A percentile compares a stretch with the other conserved stretches of the same genome.
Evolutionary conservation across 2,113 vertebrate species (phyloP).

Genomic region (Cinclus cinclus): DNA sequence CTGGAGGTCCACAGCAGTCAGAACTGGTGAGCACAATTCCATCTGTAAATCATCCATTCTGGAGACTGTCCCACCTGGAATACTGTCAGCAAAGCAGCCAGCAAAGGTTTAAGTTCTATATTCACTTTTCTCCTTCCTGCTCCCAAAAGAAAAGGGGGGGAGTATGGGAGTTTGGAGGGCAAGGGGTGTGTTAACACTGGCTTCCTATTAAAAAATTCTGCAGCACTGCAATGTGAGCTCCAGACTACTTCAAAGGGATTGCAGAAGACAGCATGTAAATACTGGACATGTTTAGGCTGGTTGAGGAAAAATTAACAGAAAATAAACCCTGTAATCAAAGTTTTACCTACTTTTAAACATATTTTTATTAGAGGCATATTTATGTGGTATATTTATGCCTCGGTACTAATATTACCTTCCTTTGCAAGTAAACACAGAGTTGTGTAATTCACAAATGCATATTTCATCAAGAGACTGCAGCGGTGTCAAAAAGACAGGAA

Average conservation of each 20-base stretch:
- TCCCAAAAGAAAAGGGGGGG: neutral
- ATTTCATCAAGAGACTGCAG: constrained; percentile 3
- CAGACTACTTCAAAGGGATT: neutral
- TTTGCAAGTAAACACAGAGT: neutral
- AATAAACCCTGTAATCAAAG: neutral
- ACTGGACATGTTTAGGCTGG: neutral
- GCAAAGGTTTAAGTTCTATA: neutral
- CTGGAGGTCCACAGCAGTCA: neutral
- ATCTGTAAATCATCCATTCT: neutral
- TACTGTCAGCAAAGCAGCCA: neutral
- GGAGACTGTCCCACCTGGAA: neutral
- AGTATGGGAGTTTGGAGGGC: too few relatives aligned
- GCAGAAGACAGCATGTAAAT: neutral
- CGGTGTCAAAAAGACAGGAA: neutral
- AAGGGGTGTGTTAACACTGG: neutral
- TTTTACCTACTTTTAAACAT: neutral
- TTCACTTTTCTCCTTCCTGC: neutral
- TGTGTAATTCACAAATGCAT: neutral
- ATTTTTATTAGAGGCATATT: neutral
- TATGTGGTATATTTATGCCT: neutral
- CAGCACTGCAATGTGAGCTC: neutral
- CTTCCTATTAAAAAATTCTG: neutral
- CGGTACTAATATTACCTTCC: neutral
- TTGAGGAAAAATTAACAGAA: neutral
- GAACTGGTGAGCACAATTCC: neutral